These are phyloP conservation scores for Mimumesa dahlbomi DNA, from an alignment of 2,888 invertebrate genomes.

Conservation along the genomic window DNA sequence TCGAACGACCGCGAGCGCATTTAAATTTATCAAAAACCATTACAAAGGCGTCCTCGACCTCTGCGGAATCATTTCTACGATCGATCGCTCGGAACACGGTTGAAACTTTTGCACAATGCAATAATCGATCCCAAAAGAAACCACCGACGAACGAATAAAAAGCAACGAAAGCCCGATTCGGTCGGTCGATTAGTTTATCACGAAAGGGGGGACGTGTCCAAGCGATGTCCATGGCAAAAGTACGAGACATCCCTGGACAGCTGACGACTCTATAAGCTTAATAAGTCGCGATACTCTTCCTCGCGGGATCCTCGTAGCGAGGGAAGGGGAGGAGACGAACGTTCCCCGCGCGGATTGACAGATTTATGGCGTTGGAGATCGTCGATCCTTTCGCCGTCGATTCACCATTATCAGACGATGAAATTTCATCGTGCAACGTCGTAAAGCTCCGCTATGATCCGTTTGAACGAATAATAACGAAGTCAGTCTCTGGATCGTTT, in stretches of 20 bases:
- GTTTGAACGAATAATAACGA: no score
- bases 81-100: no score
- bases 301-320: constrained; percentile 11
- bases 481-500: no score
- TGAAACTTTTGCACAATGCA: no score
- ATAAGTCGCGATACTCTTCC: constrained; percentile 27
- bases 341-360: constrained; percentile 21
- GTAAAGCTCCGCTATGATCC: no score
- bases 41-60: no score
- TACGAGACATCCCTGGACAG: constrained; percentile 27
- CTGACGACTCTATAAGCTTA: constrained; percentile 43
- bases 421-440: no score
- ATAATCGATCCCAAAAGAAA: no score
- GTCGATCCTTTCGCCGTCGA: constrained; percentile 2
- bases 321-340: constrained; percentile 16
- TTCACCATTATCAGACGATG: no score
- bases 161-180: constrained; percentile 6
- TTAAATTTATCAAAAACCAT: background rate
- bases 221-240: constrained; percentile 10
- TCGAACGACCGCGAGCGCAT: background rate
- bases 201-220: background rate
- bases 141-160: background rate
- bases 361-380: constrained; percentile 36
- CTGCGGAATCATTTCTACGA: no score
- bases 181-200: constrained; percentile 5